Base-by-base conservation (phyloP, 2,797 vertebrate genomes). In the Acipenser ruthenus region DNA sequence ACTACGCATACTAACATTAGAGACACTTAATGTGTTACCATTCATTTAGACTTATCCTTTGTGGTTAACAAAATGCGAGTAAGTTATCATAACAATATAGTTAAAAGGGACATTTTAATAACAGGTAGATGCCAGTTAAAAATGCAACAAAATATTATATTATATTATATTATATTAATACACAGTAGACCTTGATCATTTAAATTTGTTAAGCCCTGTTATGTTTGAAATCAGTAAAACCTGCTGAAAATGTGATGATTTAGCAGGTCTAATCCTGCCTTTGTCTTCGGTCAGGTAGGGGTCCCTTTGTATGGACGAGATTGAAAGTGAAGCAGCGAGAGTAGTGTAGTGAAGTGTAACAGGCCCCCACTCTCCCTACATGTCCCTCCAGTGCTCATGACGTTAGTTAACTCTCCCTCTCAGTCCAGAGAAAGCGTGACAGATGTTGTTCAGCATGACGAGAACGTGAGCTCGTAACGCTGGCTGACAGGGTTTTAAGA, bases 371-470 rank as follows among this genome's bases (percentile, higher is more conserved):
- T 5, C 10, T 6, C 12, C 23, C 64, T 3, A n/a, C 10, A 10
- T 3, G 13, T 50, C 6, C 50, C 10, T 37, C 18, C 15, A n/a
- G 11, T 53, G 51, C 64, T 55, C 64, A 65, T 65, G 53, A 66
- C 15, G 18, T 12, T 48, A 11, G 13, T 11, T 9, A 51, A 60
- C 49, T 58, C 8, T 60, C 58, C 65, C 13, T 60, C 65, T 23
- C 49, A 9, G 13, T 47, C 63, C 11, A 6, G 15, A 50, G 65
- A 66, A 60, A 10, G 8, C 10, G 12, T 49, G 56, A 66, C 65
- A 66, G 65, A 66, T 66, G 65, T 15, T 51, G 65, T 56, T 49
- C 65, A 60, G 65, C 49, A 58, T 60, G 65, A 56, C 60, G 60
- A 37, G 65, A 49, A 10, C 13, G 60, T 66, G 60, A 66, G 65